A percentile compares a stretch with the other conserved stretches of the same genome.
These are phyloP conservation scores for Apocheima hispidaria DNA, from an alignment of 2,888 invertebrate genomes.

Conservation along the genomic window DNA sequence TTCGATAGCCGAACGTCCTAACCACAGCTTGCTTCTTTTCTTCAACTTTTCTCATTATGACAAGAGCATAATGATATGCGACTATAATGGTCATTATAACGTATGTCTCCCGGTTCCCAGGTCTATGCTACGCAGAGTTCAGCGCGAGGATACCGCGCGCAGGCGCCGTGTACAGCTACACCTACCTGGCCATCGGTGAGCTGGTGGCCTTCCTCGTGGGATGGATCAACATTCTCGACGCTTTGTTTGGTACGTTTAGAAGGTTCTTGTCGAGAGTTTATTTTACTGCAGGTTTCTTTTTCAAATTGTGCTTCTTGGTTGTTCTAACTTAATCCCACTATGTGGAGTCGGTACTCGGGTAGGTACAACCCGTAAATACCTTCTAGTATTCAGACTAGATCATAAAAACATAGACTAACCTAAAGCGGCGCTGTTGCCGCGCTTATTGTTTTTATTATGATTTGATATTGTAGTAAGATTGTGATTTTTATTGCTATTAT, in stretches of 20 bases:
- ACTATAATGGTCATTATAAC: neutral
- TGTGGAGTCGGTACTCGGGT: too few species aligned
- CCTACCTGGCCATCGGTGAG: constrained; percentile 95
- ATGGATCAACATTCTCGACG: constrained; percentile 96
- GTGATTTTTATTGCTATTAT: too few species aligned
- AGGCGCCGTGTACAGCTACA: constrained; percentile 96
- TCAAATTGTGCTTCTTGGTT: too few species aligned
- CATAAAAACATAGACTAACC: too few species aligned
- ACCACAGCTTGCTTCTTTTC: neutral
- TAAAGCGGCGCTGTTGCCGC: too few species aligned
- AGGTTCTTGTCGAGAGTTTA: neutral
- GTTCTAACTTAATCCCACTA: too few species aligned
- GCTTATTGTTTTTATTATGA: too few species aligned
- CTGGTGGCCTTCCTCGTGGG: constrained; percentile 95
- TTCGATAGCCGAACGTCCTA: neutral
- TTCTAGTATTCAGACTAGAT: too few species aligned
- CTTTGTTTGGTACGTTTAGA: constrained; percentile 88
- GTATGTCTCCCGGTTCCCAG: constrained; percentile 69
- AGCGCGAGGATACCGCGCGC: constrained; percentile 93
- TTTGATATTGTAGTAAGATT: too few species aligned
- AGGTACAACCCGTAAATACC: too few species aligned
- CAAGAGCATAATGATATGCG: too few species aligned
- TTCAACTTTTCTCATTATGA: neutral
- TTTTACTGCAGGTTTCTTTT: too few species aligned
- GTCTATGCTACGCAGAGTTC: constrained; percentile 95